Base-by-base conservation (phyloP, 2,888 invertebrate species). In the Acronicta alni region DNA sequence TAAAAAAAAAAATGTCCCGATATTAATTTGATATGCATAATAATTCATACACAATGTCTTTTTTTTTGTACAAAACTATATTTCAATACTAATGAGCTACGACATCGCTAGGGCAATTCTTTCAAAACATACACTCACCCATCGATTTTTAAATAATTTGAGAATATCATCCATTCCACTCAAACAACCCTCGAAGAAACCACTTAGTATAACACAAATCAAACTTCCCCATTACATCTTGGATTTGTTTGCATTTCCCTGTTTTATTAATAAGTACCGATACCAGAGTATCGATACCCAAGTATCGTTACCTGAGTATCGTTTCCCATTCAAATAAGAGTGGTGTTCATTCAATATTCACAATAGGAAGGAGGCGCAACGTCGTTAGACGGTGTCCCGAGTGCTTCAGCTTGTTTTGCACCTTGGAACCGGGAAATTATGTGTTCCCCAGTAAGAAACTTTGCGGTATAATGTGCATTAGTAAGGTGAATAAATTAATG, bases 261-360 rank as follows among this genome's bases (percentile, higher is more conserved):
- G 67, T 61, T 67, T 67, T 72, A 69, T 53, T 69, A 69, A 67
- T 69, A 71, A 65, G 57, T 39, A 59, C 37, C 39, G 42, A 65
- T 67, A 53, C 30, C 30, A 2, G 10, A 26, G 26, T 15, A 16
- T 14, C 14, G 16, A 20, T 16, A 32, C 26, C 26, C 10, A 9
- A 26, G 26, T 15, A 16, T 14, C 15, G 16, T 18, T n/a, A 32
- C n/a, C 15, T 0, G 3, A 14, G 2, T 15, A 15, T 39, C 15
- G n/a, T 20, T 6, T 37, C 51, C 53, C 54, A 72, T 72, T 72
- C 55, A 72, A 67, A 58, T 52, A 62, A 72, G 54, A 69, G 69
- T 53, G 57, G 54, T 55, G 43, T 62, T 68, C 66, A 72, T 77
- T 64, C 63, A 72, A 68, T 72, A 77, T 77, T 75, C 77, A 64